Conservation (phyloP, 2,888 invertebrate species). For the Cosmopolites sordidus region DNA sequence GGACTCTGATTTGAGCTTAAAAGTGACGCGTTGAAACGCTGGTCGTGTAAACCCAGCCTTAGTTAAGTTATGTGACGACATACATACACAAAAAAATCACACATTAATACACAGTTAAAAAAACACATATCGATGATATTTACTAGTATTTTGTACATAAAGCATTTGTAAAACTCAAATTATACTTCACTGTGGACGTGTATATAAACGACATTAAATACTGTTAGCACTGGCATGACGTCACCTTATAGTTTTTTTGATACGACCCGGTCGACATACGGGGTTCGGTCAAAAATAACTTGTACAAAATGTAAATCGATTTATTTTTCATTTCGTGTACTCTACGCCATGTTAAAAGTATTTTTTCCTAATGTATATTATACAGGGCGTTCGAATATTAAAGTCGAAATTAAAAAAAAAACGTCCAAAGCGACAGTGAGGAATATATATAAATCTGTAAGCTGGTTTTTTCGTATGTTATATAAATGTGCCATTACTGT, state of each 20-base stretch:
- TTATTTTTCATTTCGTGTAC: background rate
- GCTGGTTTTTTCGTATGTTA: conserved; percentile 40
- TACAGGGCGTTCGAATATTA: conserved; percentile 13
- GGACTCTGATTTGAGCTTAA: too few species aligned
- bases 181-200: too few species aligned
- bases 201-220: background rate
- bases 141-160: background rate
- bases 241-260: background rate
- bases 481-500: conserved; percentile 48
- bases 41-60: too few species aligned
- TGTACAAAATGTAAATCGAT: background rate
- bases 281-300: background rate
- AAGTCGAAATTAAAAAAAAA: background rate
- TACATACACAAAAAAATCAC: too few species aligned
- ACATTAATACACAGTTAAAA: too few species aligned
- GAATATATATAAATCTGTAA: conserved; percentile 48
- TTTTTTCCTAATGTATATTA: conserved; percentile 11
- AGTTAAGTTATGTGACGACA: too few species aligned
- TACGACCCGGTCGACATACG: background rate
- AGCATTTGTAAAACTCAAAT: background rate
- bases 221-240: conserved; percentile 6
- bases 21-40: too few species aligned
- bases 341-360: conserved; percentile 10
- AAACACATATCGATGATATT: background rate
- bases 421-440: conserved; percentile 41